phyloP scores from a whole-genome alignment of 2,113 vertebrate genomes.

The Murina feae region DNA sequence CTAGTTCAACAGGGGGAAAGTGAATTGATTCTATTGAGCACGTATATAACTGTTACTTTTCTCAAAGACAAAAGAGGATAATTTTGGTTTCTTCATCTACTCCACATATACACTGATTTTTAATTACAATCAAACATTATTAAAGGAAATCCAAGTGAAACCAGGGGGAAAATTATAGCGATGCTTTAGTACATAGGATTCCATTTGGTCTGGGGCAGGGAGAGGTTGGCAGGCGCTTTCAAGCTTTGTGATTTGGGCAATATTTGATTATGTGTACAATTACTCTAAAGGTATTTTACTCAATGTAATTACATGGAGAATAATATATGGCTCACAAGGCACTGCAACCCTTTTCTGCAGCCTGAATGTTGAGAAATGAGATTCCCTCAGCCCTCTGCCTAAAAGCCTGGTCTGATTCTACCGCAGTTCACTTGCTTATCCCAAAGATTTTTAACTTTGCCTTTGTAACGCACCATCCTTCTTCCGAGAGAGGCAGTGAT shows the following conservation, averaged over 20 bases:
- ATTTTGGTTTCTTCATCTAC: conserved; percentile 73
- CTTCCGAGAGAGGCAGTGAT: not conserved
- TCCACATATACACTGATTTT: conserved; percentile 60
- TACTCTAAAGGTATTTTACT: conserved; percentile 29
- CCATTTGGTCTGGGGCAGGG: not conserved
- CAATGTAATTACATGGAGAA: conserved; percentile 30
- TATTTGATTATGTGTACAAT: conserved; percentile 43
- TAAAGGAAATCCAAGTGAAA: conserved; percentile 71
- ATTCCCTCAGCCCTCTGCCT: not conserved
- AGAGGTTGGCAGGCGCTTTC: not conserved
- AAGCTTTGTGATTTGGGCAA: conserved; percentile 26
- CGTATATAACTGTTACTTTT: conserved; percentile 77
- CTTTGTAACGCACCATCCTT: not conserved
- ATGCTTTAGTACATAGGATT: conserved; percentile 27
- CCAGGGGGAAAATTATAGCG: conserved; percentile 56
- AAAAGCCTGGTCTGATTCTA: not conserved
- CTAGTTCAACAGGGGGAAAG: conserved; percentile 58
- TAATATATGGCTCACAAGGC: not conserved
- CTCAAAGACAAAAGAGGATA: conserved; percentile 71
- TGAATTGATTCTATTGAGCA: conserved; percentile 74
- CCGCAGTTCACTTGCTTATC: not conserved
- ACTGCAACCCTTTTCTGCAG: not conserved
- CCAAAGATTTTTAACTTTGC: not conserved
- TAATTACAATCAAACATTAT: conserved; percentile 70
- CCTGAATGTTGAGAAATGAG: not conserved